These are phyloP conservation scores for Andrena trimmerana DNA, from an alignment of 2,888 invertebrate species.

Conservation along the genomic window DNA sequence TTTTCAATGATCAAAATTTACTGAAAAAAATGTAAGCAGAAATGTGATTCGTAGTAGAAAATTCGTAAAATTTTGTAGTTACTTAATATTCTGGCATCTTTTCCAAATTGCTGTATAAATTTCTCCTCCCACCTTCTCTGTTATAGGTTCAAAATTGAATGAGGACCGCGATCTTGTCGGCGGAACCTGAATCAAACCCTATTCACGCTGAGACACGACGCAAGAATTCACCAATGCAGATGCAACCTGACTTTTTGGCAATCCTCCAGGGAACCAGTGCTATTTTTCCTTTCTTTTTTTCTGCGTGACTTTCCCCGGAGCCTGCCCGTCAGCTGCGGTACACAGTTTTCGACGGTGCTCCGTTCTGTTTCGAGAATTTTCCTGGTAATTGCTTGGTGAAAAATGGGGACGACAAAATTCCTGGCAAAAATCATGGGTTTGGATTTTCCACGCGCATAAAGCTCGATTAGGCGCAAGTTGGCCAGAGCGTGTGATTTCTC, in stretches of 20 bases:
- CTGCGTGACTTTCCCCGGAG: not conserved
- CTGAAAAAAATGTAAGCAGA: too few species aligned
- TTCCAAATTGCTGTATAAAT: not conserved
- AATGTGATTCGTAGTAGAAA: too few species aligned
- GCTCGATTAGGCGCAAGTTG: too few species aligned
- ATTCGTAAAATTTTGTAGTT: too few species aligned
- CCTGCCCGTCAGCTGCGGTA: not conserved
- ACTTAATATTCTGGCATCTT: not conserved
- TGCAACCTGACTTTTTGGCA: slow-evolving; percentile 7
- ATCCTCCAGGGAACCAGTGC: not conserved
- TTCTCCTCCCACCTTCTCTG: not conserved
- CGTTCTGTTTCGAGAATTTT: not conserved
- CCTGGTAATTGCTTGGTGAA: not conserved
- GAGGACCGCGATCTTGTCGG: not conserved
- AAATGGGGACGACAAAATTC: not conserved
- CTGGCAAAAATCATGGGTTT: not conserved
- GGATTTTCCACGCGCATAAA: not conserved
- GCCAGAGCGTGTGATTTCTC: not conserved
- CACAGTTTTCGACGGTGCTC: not conserved
- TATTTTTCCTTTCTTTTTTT: slow-evolving; percentile 8
- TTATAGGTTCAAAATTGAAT: not conserved
- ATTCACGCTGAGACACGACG: not conserved
- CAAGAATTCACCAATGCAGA: slow-evolving; percentile 3
- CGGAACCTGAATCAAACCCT: not conserved
- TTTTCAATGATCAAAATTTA: too few species aligned